A percentile compares a stretch with the other conserved stretches of the same genome.
Evolutionary conservation across 1,140 invertebrate species (phyloP).

Genomic region (Apis florea): DNA sequence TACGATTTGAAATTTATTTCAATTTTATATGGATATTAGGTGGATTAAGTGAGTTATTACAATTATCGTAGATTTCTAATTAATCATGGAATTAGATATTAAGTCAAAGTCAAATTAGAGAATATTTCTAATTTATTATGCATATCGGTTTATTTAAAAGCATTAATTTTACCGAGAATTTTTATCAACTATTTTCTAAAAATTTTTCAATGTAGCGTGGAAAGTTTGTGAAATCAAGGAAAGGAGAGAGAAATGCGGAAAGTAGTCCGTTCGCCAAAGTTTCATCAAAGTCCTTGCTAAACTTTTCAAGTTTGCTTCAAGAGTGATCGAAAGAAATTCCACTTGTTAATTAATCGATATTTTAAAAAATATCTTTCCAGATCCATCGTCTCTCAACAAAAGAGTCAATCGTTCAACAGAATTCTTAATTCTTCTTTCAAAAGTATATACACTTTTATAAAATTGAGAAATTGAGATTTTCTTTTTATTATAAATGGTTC

Average conservation of each 20-base stretch:
- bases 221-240: background rate
- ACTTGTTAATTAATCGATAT: slow-evolving; percentile 4
- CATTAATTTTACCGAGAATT: background rate
- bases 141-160: background rate
- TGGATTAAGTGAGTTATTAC: too few species aligned
- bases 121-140: background rate
- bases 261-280: background rate
- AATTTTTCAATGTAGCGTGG: background rate
- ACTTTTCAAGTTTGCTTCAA: background rate
- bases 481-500: too few species aligned
- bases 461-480: too few species aligned
- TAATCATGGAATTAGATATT: too few species aligned
- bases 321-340: slow-evolving; percentile 4
- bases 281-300: background rate
- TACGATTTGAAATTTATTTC: too few species aligned
- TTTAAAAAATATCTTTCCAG: background rate
- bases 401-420: background rate
- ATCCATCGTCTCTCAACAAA: too few species aligned
- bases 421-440: background rate
- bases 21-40: too few species aligned
- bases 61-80: too few species aligned
- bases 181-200: background rate
- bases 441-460: background rate
- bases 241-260: background rate
- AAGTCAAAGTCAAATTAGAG: background rate